These are phyloP conservation scores for Corythornis vintsioides DNA, from an alignment of 2,113 vertebrate species.

Conservation along the genomic window DNA sequence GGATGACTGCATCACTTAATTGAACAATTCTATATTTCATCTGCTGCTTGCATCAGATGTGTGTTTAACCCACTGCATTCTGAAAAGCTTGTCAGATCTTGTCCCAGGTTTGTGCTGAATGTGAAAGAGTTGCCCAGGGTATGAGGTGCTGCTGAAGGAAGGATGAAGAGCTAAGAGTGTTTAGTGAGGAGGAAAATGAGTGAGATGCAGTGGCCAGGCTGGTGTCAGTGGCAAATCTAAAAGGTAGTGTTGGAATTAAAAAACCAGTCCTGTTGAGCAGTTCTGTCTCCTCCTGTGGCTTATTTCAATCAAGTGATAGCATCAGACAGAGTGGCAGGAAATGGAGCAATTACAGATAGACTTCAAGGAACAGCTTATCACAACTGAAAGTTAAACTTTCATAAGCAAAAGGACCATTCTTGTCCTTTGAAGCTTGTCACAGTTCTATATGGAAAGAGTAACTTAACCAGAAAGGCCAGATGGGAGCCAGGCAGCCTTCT, in stretches of 20 bases:
- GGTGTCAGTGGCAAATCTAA: not conserved
- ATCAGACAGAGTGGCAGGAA: slow-evolving; percentile 30
- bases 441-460: not conserved
- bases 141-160: not conserved
- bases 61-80: not conserved
- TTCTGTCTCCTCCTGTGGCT: not conserved
- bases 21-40: slow-evolving; percentile 32
- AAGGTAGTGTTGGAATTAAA: not conserved
- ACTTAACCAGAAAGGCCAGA: slow-evolving; percentile 24
- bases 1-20: slow-evolving; percentile 30
- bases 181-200: not conserved
- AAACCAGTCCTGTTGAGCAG: not conserved
- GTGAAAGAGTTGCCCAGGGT: not conserved
- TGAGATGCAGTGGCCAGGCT: not conserved
- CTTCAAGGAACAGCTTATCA: slow-evolving; percentile 46
- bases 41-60: not conserved
- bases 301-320: slow-evolving; percentile 42
- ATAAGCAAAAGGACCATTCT: slow-evolving; percentile 9
- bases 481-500: not conserved
- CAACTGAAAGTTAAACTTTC: slow-evolving; percentile 15
- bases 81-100: not conserved
- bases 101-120: not conserved
- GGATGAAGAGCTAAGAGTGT: not conserved
- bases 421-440: slow-evolving; percentile 18
- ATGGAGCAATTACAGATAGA: slow-evolving; percentile 53